Percentiles rank a stretch among this genome's conserved stretches.
Evolutionary conservation across 2,113 vertebrate genomes (phyloP).

Genomic region (Daubentonia madagascariensis): DNA sequence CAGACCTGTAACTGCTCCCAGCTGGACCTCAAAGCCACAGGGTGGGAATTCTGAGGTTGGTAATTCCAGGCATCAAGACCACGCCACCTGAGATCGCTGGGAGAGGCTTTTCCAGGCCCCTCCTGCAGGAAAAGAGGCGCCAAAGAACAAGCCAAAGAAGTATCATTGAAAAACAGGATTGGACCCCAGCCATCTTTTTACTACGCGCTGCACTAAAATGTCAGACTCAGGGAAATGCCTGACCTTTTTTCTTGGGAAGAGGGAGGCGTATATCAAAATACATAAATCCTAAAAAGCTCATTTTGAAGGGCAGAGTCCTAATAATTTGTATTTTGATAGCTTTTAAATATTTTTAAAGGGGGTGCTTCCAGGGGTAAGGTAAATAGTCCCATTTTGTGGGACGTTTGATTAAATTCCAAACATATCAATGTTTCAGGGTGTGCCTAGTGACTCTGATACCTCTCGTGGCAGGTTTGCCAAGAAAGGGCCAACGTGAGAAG

Average conservation of each 20-base stretch:
- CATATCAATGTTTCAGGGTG: conserved; percentile 61
- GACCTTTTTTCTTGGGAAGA: conserved; percentile 60
- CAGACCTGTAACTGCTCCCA: not conserved
- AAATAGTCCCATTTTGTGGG: conserved; percentile 49
- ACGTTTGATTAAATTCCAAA: conserved; percentile 72
- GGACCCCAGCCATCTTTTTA: conserved; percentile 63
- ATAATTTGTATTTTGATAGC: conserved; percentile 64
- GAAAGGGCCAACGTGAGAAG: conserved; percentile 57
- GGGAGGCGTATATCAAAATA: conserved; percentile 63
- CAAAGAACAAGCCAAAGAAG: not conserved
- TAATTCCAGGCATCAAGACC: not conserved
- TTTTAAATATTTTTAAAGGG: conserved; percentile 71
- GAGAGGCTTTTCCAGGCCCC: not conserved
- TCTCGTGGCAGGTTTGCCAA: conserved; percentile 9
- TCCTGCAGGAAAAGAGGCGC: not conserved
- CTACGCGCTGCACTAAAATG: conserved; percentile 47
- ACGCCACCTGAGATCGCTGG: not conserved
- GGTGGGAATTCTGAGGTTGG: not conserved
- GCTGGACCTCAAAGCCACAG: not conserved
- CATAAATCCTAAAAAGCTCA: conserved; percentile 60
- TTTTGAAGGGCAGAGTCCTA: conserved; percentile 45
- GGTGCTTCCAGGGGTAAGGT: conserved; percentile 32
- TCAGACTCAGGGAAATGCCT: conserved; percentile 67
- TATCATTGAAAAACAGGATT: conserved; percentile 28
- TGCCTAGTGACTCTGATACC: not conserved